Conservation (phyloP, 2,888 invertebrate genomes). For the Aethes cnicana region DNA sequence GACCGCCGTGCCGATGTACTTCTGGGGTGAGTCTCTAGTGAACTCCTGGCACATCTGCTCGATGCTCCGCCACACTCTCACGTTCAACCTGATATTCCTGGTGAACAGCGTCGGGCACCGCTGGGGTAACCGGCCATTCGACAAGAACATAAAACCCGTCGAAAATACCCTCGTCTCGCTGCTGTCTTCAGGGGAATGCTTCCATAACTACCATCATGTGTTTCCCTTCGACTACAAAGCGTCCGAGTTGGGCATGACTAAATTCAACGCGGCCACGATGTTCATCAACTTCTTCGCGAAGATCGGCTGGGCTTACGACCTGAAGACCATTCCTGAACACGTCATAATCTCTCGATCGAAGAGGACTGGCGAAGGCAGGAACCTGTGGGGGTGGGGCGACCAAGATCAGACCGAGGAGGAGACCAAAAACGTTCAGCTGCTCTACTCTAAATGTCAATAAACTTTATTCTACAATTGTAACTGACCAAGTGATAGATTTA, state of each 20-base stretch:
- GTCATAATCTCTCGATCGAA: conserved; percentile 24
- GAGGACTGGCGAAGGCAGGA: conserved; percentile 29
- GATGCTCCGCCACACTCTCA: conserved; percentile 28
- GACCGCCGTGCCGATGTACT: conserved; percentile 25
- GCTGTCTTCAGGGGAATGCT: conserved; percentile 28
- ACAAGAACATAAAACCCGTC: conserved; percentile 3
- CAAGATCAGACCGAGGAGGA: conserved; percentile 23
- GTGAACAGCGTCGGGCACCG: conserved; percentile 24
- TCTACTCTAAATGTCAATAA: too few species aligned
- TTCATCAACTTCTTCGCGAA: conserved; percentile 51
- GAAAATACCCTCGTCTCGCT: conserved; percentile 14
- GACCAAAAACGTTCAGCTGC: neutral
- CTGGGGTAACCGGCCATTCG: conserved; percentile 23
- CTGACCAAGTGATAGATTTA: too few species aligned
- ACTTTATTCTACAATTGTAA: too few species aligned
- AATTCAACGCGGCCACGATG: conserved; percentile 47
- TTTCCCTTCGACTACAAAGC: conserved; percentile 29
- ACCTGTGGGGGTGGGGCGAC: conserved; percentile 29
- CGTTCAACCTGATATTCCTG: conserved; percentile 26
- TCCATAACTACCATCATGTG: conserved; percentile 30
- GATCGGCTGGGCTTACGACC: conserved; percentile 31
- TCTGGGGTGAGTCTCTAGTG: conserved; percentile 16
- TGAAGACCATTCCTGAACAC: conserved; percentile 25
- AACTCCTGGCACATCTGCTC: conserved; percentile 28
- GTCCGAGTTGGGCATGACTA: conserved; percentile 39